These are phyloP conservation scores for Calypte anna DNA, from an alignment of 2,113 vertebrate species.

Conservation along the genomic window DNA sequence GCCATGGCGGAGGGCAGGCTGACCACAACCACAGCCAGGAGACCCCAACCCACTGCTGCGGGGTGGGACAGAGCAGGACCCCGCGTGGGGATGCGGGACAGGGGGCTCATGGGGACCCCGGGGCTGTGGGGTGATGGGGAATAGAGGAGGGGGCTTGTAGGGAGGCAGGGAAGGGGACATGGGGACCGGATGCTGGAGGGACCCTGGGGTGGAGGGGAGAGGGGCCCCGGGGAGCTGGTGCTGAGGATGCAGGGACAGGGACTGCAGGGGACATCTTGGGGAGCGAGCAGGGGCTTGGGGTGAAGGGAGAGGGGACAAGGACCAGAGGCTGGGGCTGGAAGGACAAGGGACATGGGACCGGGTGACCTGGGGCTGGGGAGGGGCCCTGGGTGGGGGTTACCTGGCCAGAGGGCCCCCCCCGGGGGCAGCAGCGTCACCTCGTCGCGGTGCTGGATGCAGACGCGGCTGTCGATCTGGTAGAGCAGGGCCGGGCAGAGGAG, in stretches of 20 bases:
- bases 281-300: no score
- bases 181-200: background rate
- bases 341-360: background rate
- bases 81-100: background rate
- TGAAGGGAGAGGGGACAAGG: no score
- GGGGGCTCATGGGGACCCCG: background rate
- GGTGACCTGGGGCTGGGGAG: background rate
- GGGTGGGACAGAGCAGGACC: background rate
- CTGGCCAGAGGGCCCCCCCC: slow-evolving; percentile 54
- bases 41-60: slow-evolving; percentile 78
- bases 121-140: background rate
- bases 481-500: slow-evolving; percentile 86
- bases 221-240: fast-evolving
- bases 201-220: background rate
- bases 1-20: slow-evolving; percentile 80
- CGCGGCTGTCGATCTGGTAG: slow-evolving; percentile 87
- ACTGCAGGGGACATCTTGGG: no score
- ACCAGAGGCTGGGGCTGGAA: no score
- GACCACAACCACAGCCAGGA: slow-evolving; percentile 76
- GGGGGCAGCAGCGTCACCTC: background rate
- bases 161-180: background rate
- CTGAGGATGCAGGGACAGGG: background rate
- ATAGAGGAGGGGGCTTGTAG: fast-evolving
- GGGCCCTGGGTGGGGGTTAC: background rate
- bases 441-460: slow-evolving; percentile 80